phyloP scores from a whole-genome alignment of 2,113 vertebrate genomes.

The Dipodomys spectabilis region DNA sequence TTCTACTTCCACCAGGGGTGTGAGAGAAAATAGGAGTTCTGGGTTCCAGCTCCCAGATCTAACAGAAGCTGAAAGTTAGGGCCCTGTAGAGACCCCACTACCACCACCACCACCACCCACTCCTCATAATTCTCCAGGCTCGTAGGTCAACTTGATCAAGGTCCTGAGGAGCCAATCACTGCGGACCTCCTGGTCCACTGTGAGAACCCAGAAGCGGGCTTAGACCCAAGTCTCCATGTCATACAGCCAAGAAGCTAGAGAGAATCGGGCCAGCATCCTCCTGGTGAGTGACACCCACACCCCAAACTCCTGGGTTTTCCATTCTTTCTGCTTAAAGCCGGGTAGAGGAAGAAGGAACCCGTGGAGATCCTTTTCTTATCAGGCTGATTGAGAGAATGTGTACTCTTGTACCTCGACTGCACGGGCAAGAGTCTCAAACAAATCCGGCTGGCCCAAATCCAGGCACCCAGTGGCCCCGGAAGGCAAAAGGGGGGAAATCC shows the following conservation, averaged over 20 bases:
- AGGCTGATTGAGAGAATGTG: neutral
- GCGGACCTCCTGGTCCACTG: neutral
- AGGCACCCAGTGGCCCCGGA: slow-evolving; percentile 70
- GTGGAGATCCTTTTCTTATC: neutral
- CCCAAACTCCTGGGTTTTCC: slow-evolving; percentile 25
- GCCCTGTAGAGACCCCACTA: neutral
- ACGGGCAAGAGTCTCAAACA: slow-evolving; percentile 31
- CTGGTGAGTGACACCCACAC: neutral
- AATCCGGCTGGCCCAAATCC: slow-evolving; percentile 64
- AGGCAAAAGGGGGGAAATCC: slow-evolving; percentile 78
- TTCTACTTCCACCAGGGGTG: neutral
- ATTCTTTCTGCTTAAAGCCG: neutral
- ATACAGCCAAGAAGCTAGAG: neutral
- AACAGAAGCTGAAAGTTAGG: neutral
- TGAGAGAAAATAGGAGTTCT: neutral
- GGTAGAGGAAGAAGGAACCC: neutral
- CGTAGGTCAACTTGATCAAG: slow-evolving; percentile 4
- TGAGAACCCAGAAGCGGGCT: slow-evolving; percentile 18
- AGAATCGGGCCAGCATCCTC: neutral
- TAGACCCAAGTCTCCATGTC: neutral
- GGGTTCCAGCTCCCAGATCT: neutral
- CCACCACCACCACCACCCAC: neutral
- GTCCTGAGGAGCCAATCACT: neutral
- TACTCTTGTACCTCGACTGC: neutral
- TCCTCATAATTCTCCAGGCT: slow-evolving; percentile 5